A percentile compares a stretch with the other conserved stretches of the same genome.
phyloP scores from a whole-genome alignment of 2,113 vertebrate species.

The Petroica traversi region DNA sequence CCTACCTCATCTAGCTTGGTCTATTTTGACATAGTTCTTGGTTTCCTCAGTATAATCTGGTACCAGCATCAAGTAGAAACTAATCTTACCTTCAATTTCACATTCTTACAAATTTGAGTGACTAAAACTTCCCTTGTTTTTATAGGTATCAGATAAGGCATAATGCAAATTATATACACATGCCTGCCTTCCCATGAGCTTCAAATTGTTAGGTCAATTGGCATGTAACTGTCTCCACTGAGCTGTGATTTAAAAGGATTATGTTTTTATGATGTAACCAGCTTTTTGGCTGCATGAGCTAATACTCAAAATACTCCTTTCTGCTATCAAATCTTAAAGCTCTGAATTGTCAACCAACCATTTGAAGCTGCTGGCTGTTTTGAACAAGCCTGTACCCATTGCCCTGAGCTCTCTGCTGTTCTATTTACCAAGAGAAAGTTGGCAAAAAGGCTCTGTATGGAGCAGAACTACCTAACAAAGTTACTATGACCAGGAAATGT shows the following conservation, averaged over 20 bases:
- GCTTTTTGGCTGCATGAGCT: not conserved
- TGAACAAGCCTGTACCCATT: not conserved
- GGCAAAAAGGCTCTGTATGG: not conserved
- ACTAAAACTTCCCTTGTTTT: not conserved
- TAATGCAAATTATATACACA: not conserved
- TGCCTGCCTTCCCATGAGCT: not conserved
- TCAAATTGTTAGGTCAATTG: not conserved
- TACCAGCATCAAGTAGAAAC: not conserved
- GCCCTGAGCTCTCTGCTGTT: not conserved
- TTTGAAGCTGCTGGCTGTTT: not conserved
- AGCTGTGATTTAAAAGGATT: slow-evolving; percentile 12
- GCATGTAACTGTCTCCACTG: not conserved
- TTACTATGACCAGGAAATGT: not conserved
- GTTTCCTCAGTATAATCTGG: not conserved
- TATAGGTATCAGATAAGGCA: not conserved
- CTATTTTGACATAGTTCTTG: not conserved
- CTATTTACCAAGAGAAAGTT: not conserved
- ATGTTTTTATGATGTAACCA: not conserved
- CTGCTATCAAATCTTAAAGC: not conserved
- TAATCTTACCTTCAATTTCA: not conserved
- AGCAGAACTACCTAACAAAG: not conserved
- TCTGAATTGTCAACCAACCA: not conserved
- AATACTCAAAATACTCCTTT: not conserved
- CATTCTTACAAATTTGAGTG: not conserved
- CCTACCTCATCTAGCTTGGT: not conserved